These are phyloP conservation scores for Pogonus chalceus DNA, from an alignment of 1,140 invertebrate genomes.

Conservation along the genomic window DNA sequence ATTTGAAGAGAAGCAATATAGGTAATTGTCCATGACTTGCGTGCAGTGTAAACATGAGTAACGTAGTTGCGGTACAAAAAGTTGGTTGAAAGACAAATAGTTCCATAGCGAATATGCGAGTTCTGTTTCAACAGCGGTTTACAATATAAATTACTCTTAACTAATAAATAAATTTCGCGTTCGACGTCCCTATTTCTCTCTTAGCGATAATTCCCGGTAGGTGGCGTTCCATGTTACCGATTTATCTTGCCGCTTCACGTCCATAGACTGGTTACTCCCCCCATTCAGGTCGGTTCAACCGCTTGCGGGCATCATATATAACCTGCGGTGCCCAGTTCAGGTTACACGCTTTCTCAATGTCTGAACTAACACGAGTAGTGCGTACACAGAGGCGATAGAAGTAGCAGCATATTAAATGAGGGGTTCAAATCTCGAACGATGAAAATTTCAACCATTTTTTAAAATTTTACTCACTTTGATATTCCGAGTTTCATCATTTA, in stretches of 20 bases:
- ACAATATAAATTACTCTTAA: not conserved
- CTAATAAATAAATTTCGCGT: not conserved
- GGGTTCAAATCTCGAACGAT: too few species aligned
- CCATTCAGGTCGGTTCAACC: not conserved
- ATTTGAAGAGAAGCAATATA: too few species aligned
- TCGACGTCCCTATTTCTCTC: not conserved
- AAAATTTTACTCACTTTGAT: too few species aligned
- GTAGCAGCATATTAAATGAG: too few species aligned
- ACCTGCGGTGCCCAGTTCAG: not conserved
- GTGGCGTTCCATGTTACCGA: not conserved
- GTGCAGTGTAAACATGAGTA: too few species aligned
- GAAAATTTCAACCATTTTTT: too few species aligned
- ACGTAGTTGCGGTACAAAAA: too few species aligned
- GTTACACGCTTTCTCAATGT: not conserved
- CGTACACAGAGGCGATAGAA: too few species aligned
- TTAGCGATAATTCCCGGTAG: not conserved
- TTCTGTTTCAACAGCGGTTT: not conserved
- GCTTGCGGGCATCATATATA: not conserved
- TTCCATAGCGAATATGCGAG: too few species aligned
- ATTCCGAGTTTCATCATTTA: too few species aligned
- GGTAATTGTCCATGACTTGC: too few species aligned
- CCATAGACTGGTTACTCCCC: not conserved
- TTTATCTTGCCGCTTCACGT: not conserved
- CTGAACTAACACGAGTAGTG: not conserved
- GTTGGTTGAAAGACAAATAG: too few species aligned